Base-by-base conservation (phyloP, 1,140 invertebrate genomes). In the Latrodectus geometricus region DNA sequence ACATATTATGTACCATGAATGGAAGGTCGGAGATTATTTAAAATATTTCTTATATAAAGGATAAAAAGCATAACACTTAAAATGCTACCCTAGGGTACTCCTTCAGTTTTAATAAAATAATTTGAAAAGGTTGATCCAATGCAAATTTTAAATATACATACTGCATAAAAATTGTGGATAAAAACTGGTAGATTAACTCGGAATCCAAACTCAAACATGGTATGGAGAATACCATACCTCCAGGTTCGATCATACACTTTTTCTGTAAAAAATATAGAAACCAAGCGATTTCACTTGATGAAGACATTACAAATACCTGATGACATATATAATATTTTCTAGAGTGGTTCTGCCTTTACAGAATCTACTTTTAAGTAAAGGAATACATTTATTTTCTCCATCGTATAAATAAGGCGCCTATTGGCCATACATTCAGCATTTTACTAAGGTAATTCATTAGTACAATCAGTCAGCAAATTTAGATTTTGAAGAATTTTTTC, bases 191-290 rank as follows among this genome's bases (percentile, higher is more conserved):
- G n/a, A 70, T 78, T 49, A 17, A 74, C 66, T 78, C 48, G 50
- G 20, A 88, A 52, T 35, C 52, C 35, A n/a, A 78, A 20, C 61
- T 61, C n/a, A 54, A 77, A 84, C n/a, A 92, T 81, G 88, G 90
- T 91, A 23, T 88, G 88, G 0, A 91, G 66, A 0, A 92, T 88
- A 0, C 90, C 91, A 14, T 89, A 80, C 17, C 90, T 88, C 90
- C 91, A 91, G 0, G 91, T 90, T 75, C 86, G 88, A 76, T 92
- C 91, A 78, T 91, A 92, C 0, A 91, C 90, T 88, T 91, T 91
- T 78, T 89, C n/a, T 8, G 15, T 23, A 76, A 76, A 76, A 76
- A 23, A 65, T n/a, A 78, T 66, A 20, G 61, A 35, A 48, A 78
- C 35, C 3, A 78, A 49, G 17, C 66, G 35, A n/a, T 78, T 66